These are phyloP conservation scores for Platycheirus rosarum DNA, from an alignment of 2,888 invertebrate genomes.

Conservation along the genomic window DNA sequence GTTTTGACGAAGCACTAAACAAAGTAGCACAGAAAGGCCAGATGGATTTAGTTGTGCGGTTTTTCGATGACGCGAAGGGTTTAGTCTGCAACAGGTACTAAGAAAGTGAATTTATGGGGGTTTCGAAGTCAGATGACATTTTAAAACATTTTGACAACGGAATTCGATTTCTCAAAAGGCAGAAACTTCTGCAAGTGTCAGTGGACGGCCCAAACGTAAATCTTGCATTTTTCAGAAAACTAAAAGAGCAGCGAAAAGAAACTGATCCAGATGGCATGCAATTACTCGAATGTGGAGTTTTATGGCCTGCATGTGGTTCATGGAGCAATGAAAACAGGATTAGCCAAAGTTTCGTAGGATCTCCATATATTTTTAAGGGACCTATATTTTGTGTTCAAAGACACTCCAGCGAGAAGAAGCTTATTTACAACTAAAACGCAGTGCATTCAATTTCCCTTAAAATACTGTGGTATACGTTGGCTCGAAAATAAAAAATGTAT, in stretches of 20 bases:
- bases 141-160: background rate
- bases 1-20: slow-evolving; percentile 1
- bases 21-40: background rate
- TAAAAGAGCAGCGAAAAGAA: background rate
- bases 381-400: background rate
- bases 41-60: background rate
- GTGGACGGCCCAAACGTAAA: background rate
- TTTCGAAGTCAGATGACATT: background rate
- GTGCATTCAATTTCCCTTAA: background rate
- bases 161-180: background rate
- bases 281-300: background rate
- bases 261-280: background rate
- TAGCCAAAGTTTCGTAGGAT: background rate
- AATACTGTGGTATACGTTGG: slow-evolving; percentile 1
- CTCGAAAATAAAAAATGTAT: background rate
- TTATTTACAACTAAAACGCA: background rate
- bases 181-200: slow-evolving; percentile 3
- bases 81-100: background rate
- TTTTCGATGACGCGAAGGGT: background rate
- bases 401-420: background rate
- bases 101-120: background rate
- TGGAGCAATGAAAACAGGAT: background rate
- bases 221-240: background rate
- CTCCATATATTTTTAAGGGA: slow-evolving; percentile 6
- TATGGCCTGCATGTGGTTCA: slow-evolving; percentile 1